Evolutionary conservation across 2,113 vertebrate species (phyloP).

Genomic region (Pollimyrus isidori): DNA sequence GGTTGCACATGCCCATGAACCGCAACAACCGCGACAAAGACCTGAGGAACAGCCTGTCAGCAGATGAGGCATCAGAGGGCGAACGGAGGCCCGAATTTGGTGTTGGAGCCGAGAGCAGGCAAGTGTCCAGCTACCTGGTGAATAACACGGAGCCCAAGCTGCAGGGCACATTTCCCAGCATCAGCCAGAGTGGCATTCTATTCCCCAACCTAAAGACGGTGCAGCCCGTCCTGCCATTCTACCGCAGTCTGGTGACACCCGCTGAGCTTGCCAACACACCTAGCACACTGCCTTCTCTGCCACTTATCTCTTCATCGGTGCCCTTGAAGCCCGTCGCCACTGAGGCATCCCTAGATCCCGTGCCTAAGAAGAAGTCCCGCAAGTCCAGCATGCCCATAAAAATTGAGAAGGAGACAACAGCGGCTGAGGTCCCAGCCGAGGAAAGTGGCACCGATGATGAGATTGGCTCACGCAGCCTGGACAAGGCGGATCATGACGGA

Average conservation of each 20-base stretch:
- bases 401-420: constrained; percentile 82
- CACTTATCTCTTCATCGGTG: constrained; percentile 79
- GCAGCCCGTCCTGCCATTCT: constrained; percentile 92
- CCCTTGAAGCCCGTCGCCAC: constrained; percentile 64
- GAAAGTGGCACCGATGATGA: constrained; percentile 73
- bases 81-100: constrained; percentile 63
- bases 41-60: constrained; percentile 62
- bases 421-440: constrained; percentile 54
- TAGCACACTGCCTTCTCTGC: constrained; percentile 81
- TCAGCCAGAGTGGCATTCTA: constrained; percentile 78
- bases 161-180: constrained; percentile 58
- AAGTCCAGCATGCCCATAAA: constrained; percentile 98
- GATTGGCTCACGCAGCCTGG: constrained; percentile 50
- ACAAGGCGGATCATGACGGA: constrained; percentile 45
- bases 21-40: constrained; percentile 93
- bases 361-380: constrained; percentile 96
- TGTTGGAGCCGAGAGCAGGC: constrained; percentile 56
- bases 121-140: constrained; percentile 63
- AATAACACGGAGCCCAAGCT: constrained; percentile 70
- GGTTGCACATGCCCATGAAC: constrained; percentile 97
- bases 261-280: constrained; percentile 90
- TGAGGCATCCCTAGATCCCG: constrained; percentile 59
- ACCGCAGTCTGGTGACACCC: constrained; percentile 83
- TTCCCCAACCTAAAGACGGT: constrained; percentile 93
- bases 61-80: constrained; percentile 57